Evolutionary conservation across 2,797 vertebrate genomes (phyloP), one percentile per base, ranked within the genome.

Genomic region (Periparus ater): DNA sequence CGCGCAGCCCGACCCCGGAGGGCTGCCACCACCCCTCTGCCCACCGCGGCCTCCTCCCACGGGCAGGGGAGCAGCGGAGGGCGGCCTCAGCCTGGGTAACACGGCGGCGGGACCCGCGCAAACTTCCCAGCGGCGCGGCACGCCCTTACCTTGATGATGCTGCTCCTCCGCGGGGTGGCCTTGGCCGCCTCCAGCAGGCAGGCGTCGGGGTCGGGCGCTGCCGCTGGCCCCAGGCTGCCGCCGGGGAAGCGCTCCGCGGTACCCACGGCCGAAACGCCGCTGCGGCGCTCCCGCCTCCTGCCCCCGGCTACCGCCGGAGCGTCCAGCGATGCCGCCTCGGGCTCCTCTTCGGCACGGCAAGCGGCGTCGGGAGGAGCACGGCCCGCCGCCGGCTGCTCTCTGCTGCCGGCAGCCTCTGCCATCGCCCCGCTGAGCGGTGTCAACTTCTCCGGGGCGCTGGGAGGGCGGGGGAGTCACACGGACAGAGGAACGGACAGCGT

Each of bases 131-230:
- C 36, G 75, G 51, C 11, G 47, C 47, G 14, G 40, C 29, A 25
- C 67, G 3, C n/a, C 44, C 83, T 86, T 65, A 98, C 98, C 98
- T 98, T 98, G 86, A 98, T 98, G 91, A 98, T 98, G 95, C 98
- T 98, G 96, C 98, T 98, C 76, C 98, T 96, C 45, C 98, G 89
- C 22, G 98, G 98, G 58, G 98, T 97, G 29, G 97, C 97, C 36
- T 96, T 96, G 51, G 98, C 98, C 17, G 98, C 98, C 63, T 98
- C 98, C 91, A 98, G 79, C 45, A 98, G 91, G 18, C 93, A 88
- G 19, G 90, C 87, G 68, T 98, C 98, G 14, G 88, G 40, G 60
- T 98, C 98, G 3, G 62, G 34, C 1, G 93, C 70, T 20, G 85
- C 76, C n/a, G 45, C n/a, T 5, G 95, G 88, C 40, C 40, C 97